Percentiles rank a stretch among this genome's conserved stretches.
Evolutionary conservation across 1,140 invertebrate genomes (phyloP).

Genomic region (Laupala kohalensis): DNA sequence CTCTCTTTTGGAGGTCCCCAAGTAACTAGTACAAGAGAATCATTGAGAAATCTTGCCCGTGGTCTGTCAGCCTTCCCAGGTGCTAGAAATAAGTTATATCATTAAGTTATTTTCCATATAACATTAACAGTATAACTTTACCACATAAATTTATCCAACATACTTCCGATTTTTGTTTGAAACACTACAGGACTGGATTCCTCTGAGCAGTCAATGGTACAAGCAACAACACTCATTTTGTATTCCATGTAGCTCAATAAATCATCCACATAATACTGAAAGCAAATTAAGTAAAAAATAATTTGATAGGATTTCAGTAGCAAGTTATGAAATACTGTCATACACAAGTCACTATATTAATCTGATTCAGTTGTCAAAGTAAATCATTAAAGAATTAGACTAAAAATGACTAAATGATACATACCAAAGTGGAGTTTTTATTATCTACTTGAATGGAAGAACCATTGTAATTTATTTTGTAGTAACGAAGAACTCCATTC

Average conservation of each 20-base stretch:
- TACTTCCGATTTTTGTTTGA: constrained; percentile 43
- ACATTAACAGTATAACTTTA: not conserved
- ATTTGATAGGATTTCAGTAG: too few relatives aligned
- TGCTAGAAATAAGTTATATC: constrained; percentile 4
- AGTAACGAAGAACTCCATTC: constrained; percentile 62
- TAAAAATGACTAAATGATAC: not conserved
- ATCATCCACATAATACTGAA: constrained; percentile 17
- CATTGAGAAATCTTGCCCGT: constrained; percentile 32
- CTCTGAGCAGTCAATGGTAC: constrained; percentile 50
- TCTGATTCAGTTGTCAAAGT: too few relatives aligned
- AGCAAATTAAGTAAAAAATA: not conserved
- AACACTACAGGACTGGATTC: constrained; percentile 30
- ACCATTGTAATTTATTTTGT: constrained; percentile 42
- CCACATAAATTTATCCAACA: constrained; percentile 15
- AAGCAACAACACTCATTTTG: constrained; percentile 49
- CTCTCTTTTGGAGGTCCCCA: constrained; percentile 43
- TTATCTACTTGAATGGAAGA: not conserved
- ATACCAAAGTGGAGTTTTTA: not conserved
- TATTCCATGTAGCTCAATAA: constrained; percentile 44
- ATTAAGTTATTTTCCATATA: constrained; percentile 10
- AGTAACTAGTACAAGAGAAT: constrained; percentile 32
- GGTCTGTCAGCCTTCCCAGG: constrained; percentile 38
- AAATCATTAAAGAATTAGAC: not conserved
- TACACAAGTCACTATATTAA: too few relatives aligned
- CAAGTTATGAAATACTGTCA: too few relatives aligned